phyloP scores from a whole-genome alignment of 2,113 vertebrate species.

The Microcebus griseorufus region DNA sequence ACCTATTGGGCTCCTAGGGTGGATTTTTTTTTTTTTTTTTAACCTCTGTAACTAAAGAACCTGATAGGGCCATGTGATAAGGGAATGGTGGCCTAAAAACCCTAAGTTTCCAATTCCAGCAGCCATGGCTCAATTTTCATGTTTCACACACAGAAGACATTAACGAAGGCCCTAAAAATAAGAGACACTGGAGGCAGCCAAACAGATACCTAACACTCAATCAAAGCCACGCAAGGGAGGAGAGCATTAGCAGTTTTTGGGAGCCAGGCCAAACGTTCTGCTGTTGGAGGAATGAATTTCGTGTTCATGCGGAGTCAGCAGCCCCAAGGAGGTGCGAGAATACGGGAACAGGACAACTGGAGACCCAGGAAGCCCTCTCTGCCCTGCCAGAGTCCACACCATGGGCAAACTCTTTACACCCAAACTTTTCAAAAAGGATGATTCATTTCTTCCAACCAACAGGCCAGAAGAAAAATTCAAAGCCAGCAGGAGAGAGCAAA shows the following conservation, averaged over 20 bases:
- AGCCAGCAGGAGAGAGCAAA: neutral
- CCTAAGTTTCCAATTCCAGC: conserved; percentile 72
- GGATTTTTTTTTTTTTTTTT: conserved; percentile 23
- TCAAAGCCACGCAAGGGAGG: conserved; percentile 70
- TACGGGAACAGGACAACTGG: fast-evolving
- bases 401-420: neutral
- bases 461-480: neutral
- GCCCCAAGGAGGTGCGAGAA: neutral
- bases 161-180: conserved; percentile 85
- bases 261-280: conserved; percentile 19
- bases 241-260: conserved; percentile 42
- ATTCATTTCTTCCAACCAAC: neutral
- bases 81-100: conserved; percentile 67
- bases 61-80: conserved; percentile 46
- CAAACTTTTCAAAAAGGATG: too few relatives aligned
- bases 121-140: conserved; percentile 71
- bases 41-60: conserved; percentile 73
- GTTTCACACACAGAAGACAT: conserved; percentile 78
- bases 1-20: neutral
- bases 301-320: neutral
- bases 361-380: neutral
- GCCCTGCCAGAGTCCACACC: neutral
- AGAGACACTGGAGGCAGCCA: conserved; percentile 66
- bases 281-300: neutral
- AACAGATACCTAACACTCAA: conserved; percentile 80